A percentile compares a stretch with the other conserved stretches of the same genome.
phyloP scores from a whole-genome alignment of 1,140 invertebrate genomes.

The Phenacoccus solenopsis region DNA sequence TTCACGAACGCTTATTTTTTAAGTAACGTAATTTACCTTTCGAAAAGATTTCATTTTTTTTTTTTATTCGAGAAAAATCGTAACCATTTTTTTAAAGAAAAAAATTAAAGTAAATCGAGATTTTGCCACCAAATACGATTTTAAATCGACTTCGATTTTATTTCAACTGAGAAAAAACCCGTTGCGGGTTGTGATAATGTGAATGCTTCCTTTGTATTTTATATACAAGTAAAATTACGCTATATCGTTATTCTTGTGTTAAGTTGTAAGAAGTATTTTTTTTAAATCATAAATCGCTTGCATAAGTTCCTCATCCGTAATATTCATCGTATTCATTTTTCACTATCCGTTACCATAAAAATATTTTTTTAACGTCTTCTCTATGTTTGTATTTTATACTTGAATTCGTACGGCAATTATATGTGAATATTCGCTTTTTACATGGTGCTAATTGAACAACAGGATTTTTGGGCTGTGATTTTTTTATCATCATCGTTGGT shows the following conservation, averaged over 20 bases:
- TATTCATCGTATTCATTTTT: too few relatives aligned
- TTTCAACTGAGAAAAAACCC: too few relatives aligned
- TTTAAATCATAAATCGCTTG: too few relatives aligned
- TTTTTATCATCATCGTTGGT: neutral
- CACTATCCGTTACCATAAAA: neutral
- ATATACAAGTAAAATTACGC: neutral
- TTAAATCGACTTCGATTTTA: too few relatives aligned
- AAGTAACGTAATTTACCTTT: neutral
- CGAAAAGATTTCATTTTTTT: too few relatives aligned
- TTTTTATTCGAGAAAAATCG: neutral
- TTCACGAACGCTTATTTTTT: neutral
- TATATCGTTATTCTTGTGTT: neutral
- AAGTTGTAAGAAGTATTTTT: neutral
- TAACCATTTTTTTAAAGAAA: too few relatives aligned
- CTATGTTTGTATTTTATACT: too few relatives aligned
- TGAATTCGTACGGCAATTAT: too few relatives aligned
- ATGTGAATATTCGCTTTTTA: neutral
- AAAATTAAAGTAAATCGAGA: too few relatives aligned
- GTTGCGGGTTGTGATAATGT: neutral
- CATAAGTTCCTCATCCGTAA: neutral
- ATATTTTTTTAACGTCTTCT: neutral
- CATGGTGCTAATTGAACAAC: neutral
- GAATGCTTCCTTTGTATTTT: conserved; percentile 2
- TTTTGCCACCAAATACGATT: too few relatives aligned
- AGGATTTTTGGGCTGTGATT: neutral